Conservation (phyloP, 2,888 invertebrate species). For the Didymodactylos carnosus region DNA sequence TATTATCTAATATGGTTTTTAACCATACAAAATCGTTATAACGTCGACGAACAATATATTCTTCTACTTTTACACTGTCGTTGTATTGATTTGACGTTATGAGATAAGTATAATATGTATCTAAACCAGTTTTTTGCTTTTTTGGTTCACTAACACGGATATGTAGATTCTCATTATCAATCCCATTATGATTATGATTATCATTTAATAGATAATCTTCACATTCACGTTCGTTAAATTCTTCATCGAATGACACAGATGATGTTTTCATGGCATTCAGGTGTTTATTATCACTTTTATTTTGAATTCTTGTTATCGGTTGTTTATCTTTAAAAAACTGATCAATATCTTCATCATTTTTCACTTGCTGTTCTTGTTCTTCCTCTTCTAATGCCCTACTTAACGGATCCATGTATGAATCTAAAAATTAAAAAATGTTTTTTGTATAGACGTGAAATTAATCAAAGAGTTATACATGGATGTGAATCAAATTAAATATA, state of each 20-base stretch:
- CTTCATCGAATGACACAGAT: not conserved
- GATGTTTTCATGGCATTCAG: not conserved
- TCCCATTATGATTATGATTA: not conserved
- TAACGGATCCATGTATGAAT: not conserved
- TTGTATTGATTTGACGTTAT: not conserved
- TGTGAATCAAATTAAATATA: too few relatives aligned
- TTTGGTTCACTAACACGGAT: not conserved
- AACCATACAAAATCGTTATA: constrained; percentile 1
- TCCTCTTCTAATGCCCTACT: not conserved
- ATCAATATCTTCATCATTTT: not conserved
- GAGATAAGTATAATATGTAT: not conserved
- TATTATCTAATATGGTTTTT: not conserved
- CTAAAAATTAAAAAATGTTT: not conserved
- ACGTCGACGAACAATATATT: not conserved
- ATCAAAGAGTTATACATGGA: too few relatives aligned
- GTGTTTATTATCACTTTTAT: too few relatives aligned
- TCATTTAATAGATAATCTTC: not conserved
- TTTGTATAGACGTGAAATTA: too few relatives aligned
- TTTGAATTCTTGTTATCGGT: too few relatives aligned
- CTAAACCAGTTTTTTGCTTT: not conserved
- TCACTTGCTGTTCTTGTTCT: not conserved
- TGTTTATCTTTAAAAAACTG: too few relatives aligned
- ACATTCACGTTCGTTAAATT: not conserved
- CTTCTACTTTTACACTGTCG: not conserved
- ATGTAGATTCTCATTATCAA: not conserved